Evolutionary conservation across 2,797 vertebrate species (phyloP), one percentile per base, ranked within the genome.

Genomic region (Odontamblyopus rebecca): DNA sequence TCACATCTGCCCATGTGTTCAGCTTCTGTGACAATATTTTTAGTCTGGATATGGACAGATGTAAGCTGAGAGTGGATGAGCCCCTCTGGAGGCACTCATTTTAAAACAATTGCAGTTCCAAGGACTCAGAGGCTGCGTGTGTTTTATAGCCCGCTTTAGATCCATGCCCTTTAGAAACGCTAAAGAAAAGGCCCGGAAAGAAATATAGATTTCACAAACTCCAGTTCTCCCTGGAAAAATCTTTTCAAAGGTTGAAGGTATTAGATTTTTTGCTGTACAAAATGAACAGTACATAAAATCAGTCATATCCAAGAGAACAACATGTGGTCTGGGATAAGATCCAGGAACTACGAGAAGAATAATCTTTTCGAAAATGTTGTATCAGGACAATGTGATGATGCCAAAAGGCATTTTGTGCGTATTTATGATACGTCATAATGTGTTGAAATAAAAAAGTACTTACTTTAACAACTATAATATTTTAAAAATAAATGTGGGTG

Each of bases 121-220:
- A 29, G 26, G 26, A 38, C 63, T 66, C 63, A 18, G 26, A 66
- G 44, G 44, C 41, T 50, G 44, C 48, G 23, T 38, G 61, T 65
- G 63, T 66, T 66, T 66, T 66, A 66, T 66, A 44, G 63, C 63
- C 26, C 26, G 23, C 26, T 66, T 51, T 66, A 66, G 63, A 66
- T 48, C 63, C 63, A 66, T 66, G 63, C 63, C 63, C 63, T 66
- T 66, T 66, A 66, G 63, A 66, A 66, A 50, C 19, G 63, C 63
- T 50, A 16, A 50, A 66, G 63, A 50, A 60, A 69, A 26, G 54
- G 54, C n/a, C 38, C 26, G 1, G 38, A 44, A 41, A 59, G 35
- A 54, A 69, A 51, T 66, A 66, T 66, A 50, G 63, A 66, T 66
- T 66, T 66, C 41, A 66, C 23, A 50, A 66, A 66, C 63, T 15